Evolutionary conservation across 2,113 vertebrate genomes (phyloP).

Genomic region (Austrofundulus limnaeus): DNA sequence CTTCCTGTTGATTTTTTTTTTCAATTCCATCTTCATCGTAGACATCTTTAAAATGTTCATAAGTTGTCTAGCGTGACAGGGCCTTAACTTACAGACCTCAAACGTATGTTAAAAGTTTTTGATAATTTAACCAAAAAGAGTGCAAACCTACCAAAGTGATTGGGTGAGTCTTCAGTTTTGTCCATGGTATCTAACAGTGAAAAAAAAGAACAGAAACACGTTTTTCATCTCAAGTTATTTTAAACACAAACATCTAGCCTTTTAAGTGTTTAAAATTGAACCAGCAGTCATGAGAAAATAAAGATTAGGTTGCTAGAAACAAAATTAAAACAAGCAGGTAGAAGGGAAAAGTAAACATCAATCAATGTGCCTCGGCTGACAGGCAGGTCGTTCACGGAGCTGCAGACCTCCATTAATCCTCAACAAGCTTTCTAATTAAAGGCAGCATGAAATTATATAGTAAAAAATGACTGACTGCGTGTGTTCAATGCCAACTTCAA

Average conservation of each 20-base stretch:
- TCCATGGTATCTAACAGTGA: constrained; percentile 93
- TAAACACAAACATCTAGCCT: neutral
- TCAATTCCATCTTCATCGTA: too few species aligned
- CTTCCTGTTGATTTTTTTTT: too few species aligned
- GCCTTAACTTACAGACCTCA: too few species aligned
- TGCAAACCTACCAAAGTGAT: constrained; percentile 88
- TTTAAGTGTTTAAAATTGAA: too few species aligned
- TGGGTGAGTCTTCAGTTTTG: constrained; percentile 96
- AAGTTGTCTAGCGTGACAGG: too few species aligned
- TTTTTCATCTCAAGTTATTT: neutral
- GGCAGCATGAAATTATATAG: constrained; percentile 22
- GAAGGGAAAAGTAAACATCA: neutral
- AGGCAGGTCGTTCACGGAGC: too few species aligned
- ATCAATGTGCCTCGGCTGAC: constrained; percentile 27
- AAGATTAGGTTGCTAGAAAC: too few species aligned
- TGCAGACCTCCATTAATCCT: constrained; percentile 29
- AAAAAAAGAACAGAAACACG: constrained; percentile 22
- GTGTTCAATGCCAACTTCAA: neutral
- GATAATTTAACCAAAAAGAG: neutral
- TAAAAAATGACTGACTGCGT: constrained; percentile 21
- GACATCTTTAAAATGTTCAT: too few species aligned
- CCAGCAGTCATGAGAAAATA: too few species aligned
- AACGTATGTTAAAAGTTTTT: neutral
- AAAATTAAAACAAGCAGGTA: neutral
- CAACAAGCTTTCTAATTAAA: constrained; percentile 21